Conservation (phyloP, 1,140 invertebrate species). For the Papilio polytes region DNA sequence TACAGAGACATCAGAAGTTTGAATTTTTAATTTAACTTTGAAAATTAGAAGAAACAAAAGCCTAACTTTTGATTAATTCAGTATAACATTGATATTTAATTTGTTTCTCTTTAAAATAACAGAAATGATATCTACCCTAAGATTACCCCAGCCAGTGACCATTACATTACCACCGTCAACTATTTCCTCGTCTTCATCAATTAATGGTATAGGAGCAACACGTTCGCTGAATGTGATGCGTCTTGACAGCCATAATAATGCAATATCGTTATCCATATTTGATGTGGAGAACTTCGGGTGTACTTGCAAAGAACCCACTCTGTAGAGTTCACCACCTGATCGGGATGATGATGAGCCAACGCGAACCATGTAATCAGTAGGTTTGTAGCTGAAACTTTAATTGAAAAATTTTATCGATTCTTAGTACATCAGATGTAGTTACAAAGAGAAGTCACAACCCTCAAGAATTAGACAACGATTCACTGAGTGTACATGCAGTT, state of each 20-base stretch:
- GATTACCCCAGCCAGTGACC: conserved; percentile 74
- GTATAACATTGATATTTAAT: too few species aligned
- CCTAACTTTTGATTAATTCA: neutral
- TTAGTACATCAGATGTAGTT: too few species aligned
- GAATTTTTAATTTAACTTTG: too few species aligned
- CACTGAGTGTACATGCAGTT: too few species aligned
- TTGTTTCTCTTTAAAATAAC: neutral
- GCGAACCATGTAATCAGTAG: conserved; percentile 58
- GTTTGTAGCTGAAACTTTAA: conserved; percentile 50
- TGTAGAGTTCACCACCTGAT: conserved; percentile 59
- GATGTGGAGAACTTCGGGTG: conserved; percentile 61
- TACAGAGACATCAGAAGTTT: too few species aligned
- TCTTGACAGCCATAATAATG: conserved; percentile 84
- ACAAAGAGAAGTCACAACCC: too few species aligned
- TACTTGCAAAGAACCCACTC: conserved; percentile 59
- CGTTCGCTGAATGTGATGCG: conserved; percentile 81
- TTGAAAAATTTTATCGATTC: too few species aligned
- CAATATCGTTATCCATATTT: conserved; percentile 85
- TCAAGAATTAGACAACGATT: too few species aligned
- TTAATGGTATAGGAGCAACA: conserved; percentile 82
- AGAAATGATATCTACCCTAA: conserved; percentile 50
- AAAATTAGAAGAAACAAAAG: too few species aligned
- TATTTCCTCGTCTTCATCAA: conserved; percentile 69
- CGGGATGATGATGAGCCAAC: conserved; percentile 68
- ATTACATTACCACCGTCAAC: conserved; percentile 62